These are phyloP conservation scores for Lepus americanus DNA, from an alignment of 2,113 vertebrate species.

Conservation along the genomic window DNA sequence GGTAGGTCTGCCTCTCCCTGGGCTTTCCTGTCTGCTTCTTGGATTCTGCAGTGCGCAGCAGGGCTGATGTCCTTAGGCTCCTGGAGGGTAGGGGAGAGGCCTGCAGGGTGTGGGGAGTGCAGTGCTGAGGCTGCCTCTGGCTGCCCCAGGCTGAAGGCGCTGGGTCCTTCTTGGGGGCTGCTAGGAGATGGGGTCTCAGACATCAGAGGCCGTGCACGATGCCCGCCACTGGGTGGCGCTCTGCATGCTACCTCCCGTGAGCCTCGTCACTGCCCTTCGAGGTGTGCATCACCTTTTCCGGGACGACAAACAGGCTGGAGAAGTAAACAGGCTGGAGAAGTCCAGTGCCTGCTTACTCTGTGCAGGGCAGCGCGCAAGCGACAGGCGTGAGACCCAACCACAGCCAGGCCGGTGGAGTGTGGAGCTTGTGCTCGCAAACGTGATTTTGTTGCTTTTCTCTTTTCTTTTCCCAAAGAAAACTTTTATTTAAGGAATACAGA, in stretches of 20 bases:
- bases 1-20: conserved; percentile 69
- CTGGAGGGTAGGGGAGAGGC: background rate
- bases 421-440: background rate
- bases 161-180: background rate
- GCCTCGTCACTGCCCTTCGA: background rate
- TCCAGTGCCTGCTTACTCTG: background rate
- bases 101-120: background rate
- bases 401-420: background rate
- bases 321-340: background rate
- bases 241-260: background rate
- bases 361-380: background rate
- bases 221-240: background rate
- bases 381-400: background rate
- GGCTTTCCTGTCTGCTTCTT: background rate
- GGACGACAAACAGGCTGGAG: too few relatives aligned
- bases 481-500: too few relatives aligned
- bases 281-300: background rate
- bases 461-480: background rate
- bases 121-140: background rate
- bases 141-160: background rate
- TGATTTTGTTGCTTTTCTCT: background rate
- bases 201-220: background rate
- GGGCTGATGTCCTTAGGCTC: background rate
- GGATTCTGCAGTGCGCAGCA: background rate
- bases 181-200: background rate